Conservation (phyloP, 2,888 invertebrate genomes). For the Apoderus coryli region DNA sequence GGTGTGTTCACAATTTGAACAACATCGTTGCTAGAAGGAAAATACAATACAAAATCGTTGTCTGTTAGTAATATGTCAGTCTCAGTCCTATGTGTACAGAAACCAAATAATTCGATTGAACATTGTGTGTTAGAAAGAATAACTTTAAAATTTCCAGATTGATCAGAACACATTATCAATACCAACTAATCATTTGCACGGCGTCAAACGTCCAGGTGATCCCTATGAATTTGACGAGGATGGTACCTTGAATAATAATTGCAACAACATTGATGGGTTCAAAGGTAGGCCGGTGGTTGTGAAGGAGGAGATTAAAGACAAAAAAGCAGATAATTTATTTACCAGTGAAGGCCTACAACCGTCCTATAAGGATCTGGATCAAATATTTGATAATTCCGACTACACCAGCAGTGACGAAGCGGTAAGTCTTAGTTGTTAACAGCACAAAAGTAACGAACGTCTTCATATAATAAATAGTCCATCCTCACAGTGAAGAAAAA, state of each 20-base stretch:
- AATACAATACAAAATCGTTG: no score
- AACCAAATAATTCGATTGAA: no score
- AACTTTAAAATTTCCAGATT: no score
- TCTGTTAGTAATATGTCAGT: no score
- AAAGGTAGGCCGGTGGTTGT: slow-evolving; percentile 29
- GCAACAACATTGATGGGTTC: slow-evolving; percentile 37
- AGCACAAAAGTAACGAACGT: no score
- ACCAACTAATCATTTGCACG: slow-evolving; percentile 21
- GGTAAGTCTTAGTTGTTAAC: slow-evolving; percentile 39
- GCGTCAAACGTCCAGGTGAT: slow-evolving; percentile 37
- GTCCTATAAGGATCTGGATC: slow-evolving; percentile 80
- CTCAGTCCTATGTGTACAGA: no score
- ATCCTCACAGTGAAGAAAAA: no score
- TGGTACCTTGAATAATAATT: slow-evolving; percentile 34
- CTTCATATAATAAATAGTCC: no score
- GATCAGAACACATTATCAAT: no score
- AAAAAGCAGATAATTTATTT: slow-evolving; percentile 53
- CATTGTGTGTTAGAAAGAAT: no score
- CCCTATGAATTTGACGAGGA: slow-evolving; percentile 64
- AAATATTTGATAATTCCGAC: slow-evolving; percentile 87
- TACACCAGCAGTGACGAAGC: slow-evolving; percentile 81
- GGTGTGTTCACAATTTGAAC: no score
- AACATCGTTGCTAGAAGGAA: no score
- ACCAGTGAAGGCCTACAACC: slow-evolving; percentile 82
- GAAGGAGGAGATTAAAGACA: slow-evolving; percentile 34